A percentile compares a stretch with the other conserved stretches of the same genome.
Evolutionary conservation across 2,888 invertebrate genomes (phyloP).

Genomic region (Sycophila texana): DNA sequence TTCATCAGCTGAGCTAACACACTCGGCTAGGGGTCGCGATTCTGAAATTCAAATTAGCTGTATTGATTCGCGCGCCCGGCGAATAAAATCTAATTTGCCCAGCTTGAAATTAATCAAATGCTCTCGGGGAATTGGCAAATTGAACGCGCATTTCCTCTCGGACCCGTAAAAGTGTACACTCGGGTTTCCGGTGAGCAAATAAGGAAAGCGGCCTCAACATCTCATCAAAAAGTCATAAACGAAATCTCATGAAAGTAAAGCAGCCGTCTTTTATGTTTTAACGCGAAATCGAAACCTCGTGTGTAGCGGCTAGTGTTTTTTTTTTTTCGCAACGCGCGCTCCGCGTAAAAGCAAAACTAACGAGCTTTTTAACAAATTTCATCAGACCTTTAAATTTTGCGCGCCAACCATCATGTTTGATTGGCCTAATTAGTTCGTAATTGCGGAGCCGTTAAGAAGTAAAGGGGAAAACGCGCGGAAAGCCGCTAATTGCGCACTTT

Average conservation of each 20-base stretch:
- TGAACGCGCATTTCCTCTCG: not conserved
- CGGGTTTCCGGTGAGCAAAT: slow-evolving; percentile 2
- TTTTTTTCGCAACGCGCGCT: not conserved
- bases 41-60: too few relatives aligned
- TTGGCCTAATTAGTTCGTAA: slow-evolving; percentile 38
- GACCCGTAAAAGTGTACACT: not conserved
- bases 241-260: slow-evolving; percentile 22
- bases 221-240: slow-evolving; percentile 23
- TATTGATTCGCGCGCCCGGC: too few relatives aligned
- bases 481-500: slow-evolving; percentile 29
- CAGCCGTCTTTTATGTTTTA: not conserved
- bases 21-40: too few relatives aligned
- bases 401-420: not conserved
- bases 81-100: too few relatives aligned
- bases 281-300: not conserved
- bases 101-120: too few relatives aligned
- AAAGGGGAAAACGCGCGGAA: not conserved
- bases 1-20: too few relatives aligned
- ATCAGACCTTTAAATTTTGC: not conserved
- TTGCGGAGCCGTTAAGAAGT: not conserved
- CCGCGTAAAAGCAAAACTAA: not conserved
- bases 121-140: not conserved
- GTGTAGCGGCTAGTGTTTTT: not conserved
- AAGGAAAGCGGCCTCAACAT: slow-evolving; percentile 8
- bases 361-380: slow-evolving; percentile 29